Conservation (phyloP, 2,888 invertebrate genomes). For the Drepanosiphum platanoidis region DNA sequence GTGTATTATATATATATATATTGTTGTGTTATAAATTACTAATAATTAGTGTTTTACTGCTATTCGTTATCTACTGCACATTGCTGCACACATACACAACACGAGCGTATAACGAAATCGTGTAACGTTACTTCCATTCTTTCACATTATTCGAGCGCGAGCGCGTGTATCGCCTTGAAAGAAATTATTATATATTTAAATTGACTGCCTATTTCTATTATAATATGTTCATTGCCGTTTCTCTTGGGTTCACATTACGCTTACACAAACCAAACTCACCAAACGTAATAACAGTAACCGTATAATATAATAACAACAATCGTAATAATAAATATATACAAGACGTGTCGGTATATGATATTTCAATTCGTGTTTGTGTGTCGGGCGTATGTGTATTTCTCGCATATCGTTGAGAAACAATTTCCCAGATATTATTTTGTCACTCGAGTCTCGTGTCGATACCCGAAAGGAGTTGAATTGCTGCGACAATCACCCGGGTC, state of each 20-base stretch:
- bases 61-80: neutral
- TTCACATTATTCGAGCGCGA: neutral
- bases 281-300: neutral
- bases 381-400: neutral
- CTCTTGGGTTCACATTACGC: neutral
- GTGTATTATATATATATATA: neutral
- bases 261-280: neutral
- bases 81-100: neutral
- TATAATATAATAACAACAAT: neutral
- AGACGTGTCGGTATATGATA: neutral
- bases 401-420: neutral
- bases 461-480: neutral
- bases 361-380: neutral
- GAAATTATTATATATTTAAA: neutral
- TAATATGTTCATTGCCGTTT: neutral
- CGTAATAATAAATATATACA: neutral
- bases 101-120: neutral
- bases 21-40: constrained; percentile 5
- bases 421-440: neutral
- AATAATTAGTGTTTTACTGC: constrained; percentile 1
- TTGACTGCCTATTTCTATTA: neutral
- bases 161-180: neutral
- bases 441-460: neutral
- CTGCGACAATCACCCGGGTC: too few species aligned
- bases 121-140: neutral